These are phyloP conservation scores for Zingel zingel DNA, from an alignment of 2,113 vertebrate species.

Conservation along the genomic window DNA sequence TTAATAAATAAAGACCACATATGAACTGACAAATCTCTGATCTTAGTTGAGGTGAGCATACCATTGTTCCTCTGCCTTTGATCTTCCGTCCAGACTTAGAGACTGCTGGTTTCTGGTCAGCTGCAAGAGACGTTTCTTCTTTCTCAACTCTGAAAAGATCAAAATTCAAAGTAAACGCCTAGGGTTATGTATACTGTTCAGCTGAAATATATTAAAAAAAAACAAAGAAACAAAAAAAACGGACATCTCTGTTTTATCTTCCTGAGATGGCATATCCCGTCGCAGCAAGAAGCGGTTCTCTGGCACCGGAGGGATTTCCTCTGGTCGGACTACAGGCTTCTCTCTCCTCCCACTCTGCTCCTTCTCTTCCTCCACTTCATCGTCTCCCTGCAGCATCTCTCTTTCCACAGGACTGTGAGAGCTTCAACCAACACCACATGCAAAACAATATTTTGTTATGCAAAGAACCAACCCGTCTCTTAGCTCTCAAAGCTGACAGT, in stretches of 20 bases:
- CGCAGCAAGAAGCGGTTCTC: conserved; percentile 97
- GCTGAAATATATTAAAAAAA: not conserved
- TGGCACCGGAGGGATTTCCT: conserved; percentile 98
- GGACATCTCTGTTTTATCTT: conserved; percentile 88
- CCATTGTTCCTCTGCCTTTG: conserved; percentile 97
- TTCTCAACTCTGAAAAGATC: conserved; percentile 83
- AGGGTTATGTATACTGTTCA: not conserved
- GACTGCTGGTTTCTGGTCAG: conserved; percentile 92
- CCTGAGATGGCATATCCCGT: conserved; percentile 88
- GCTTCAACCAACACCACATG: conserved; percentile 21
- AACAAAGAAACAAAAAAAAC: too few relatives aligned
- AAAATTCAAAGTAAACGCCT: conserved; percentile 1
- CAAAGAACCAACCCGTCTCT: not conserved
- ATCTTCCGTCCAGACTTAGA: conserved; percentile 98
- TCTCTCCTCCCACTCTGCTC: conserved; percentile 90
- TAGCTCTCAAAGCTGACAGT: not conserved
- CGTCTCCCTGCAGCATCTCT: conserved; percentile 82
- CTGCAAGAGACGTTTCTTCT: conserved; percentile 77
- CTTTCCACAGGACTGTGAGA: conserved; percentile 82
- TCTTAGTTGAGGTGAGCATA: conserved; percentile 72
- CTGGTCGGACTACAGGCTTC: conserved; percentile 94
- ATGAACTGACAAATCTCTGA: not conserved
- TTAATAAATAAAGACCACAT: not conserved
- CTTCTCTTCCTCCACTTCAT: conserved; percentile 82
- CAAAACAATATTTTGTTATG: conserved; percentile 28